Evolutionary conservation across 2,888 invertebrate genomes (phyloP), one percentile per base, ranked within the genome.

Genomic region (Gymnosoma rotundatum): DNA sequence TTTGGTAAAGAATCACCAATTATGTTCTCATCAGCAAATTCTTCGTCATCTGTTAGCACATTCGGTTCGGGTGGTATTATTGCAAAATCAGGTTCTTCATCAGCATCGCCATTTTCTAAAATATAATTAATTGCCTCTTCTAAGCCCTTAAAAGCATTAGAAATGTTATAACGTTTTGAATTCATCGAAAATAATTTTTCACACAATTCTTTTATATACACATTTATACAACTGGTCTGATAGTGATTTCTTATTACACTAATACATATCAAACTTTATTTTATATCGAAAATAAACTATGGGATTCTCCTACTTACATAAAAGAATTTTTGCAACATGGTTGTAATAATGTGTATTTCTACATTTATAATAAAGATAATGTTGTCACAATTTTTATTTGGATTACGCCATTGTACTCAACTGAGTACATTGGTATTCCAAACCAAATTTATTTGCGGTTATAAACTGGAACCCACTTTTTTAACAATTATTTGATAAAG

Each of bases 11-110:
- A 0, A 4, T 64, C 25, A 50, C 3, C 32, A 21, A 32, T 50
- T 21, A 66, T 50, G 64, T 63, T 21, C 63, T 63, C 21, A 18
- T 25, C 45, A 38, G n/a, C 20, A 48, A 10, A 18, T 38, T 63
- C 14, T 20, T 63, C 63, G 38, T 38, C 38, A 42, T 63, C 21
- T 38, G 21, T 66, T 25, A 48, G 9, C n/a, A 16, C n/a, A 50
- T 32, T 66, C 7, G 50, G 50, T 66, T 66, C 64, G 16, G 32
- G 25, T 48, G 25, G 42, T n/a, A 63, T 63, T n/a, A 42, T 63
- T 42, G 20, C 25, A 32, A 58, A 42, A 12, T 21, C 14, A 45
- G 32, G 21, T 7, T 16, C n/a, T 16, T 16, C 16, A 36, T 42
- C 42, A 36, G n/a, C 8, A 61, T 42, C 61, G 18, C 56, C 21